Conservation (phyloP, 2,113 vertebrate species). For the Elanoides forficatus region DNA sequence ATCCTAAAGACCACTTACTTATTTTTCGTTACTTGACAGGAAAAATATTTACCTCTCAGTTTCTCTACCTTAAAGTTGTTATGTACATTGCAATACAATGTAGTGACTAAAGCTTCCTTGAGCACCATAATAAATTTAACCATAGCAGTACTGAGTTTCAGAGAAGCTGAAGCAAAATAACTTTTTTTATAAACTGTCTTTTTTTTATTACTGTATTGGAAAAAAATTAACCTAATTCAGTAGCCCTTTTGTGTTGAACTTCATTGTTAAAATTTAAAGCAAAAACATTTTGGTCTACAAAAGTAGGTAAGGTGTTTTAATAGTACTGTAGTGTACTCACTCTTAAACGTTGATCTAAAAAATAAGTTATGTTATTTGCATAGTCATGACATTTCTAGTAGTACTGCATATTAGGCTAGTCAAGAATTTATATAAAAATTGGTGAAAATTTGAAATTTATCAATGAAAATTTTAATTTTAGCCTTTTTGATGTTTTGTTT, state of each 20-base stretch:
- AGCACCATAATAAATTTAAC: background rate
- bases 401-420: background rate
- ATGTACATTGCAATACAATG: background rate
- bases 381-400: background rate
- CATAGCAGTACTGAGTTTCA: background rate
- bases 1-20: background rate
- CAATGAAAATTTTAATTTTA: background rate
- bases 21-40: background rate
- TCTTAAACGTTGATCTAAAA: background rate
- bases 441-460: background rate
- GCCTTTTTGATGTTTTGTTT: background rate
- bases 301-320: background rate
- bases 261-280: background rate
- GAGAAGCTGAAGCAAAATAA: background rate
- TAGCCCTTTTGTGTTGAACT: background rate
- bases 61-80: background rate
- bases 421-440: background rate
- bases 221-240: background rate
- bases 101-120: background rate
- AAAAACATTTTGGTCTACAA: background rate
- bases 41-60: background rate
- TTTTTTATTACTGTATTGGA: background rate
- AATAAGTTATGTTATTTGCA: background rate
- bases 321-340: background rate
- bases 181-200: background rate